Percentiles rank a stretch among this genome's conserved stretches.
phyloP scores from a whole-genome alignment of 1,140 invertebrate genomes.

The Holcopasites calliopsidis region DNA sequence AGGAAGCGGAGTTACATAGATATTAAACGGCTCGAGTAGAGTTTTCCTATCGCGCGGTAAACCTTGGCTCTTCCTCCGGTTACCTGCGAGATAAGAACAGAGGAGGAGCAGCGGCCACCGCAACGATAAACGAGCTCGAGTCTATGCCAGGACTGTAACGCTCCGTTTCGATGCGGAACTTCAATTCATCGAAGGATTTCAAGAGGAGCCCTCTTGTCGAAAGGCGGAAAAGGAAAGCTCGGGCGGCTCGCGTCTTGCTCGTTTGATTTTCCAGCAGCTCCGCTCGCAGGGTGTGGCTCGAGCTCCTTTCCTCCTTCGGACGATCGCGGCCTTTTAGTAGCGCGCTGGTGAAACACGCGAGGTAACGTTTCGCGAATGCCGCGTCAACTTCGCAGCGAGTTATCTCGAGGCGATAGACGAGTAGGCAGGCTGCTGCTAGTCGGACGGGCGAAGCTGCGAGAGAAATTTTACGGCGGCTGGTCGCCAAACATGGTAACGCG shows the following conservation, averaged over 20 bases:
- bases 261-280: conserved; percentile 27
- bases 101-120: too few relatives aligned
- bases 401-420: conserved; percentile 52
- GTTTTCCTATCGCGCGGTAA: background rate
- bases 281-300: conserved; percentile 17
- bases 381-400: conserved; percentile 61
- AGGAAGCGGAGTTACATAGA: background rate
- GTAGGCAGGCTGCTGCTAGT: conserved; percentile 30
- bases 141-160: conserved; percentile 2
- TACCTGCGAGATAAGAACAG: conserved; percentile 14
- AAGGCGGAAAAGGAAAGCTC: too few relatives aligned
- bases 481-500: conserved; percentile 68
- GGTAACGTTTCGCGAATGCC: conserved; percentile 4
- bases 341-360: background rate
- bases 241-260: too few relatives aligned
- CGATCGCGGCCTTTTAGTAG: background rate
- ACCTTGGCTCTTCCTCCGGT: background rate
- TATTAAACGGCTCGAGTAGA: background rate
- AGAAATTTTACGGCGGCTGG: conserved; percentile 66
- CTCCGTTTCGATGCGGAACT: background rate
- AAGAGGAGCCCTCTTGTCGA: too few relatives aligned
- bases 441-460: conserved; percentile 11
- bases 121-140: conserved; percentile 20
- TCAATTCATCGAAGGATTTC: too few relatives aligned
- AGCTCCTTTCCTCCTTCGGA: background rate